A percentile compares a stretch with the other conserved stretches of the same genome.
Conservation (phyloP, 2,888 invertebrate species). For the Phlogophora meticulosa region DNA sequence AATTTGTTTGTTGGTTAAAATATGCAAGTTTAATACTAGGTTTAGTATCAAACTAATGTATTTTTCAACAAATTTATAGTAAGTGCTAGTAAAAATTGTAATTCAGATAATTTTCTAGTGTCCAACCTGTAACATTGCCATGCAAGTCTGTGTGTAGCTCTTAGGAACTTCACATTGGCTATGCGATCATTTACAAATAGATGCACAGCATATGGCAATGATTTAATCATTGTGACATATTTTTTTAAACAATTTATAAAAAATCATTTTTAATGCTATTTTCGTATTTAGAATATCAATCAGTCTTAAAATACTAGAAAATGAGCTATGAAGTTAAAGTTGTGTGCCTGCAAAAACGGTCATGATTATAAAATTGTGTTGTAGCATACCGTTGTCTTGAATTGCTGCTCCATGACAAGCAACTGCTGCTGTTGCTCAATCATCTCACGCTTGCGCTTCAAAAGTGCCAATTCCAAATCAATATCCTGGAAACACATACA, state of each 20-base stretch:
- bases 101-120: background rate
- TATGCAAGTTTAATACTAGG: conserved; percentile 37
- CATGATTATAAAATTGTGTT: background rate
- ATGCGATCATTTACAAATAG: background rate
- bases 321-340: background rate
- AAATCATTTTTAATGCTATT: background rate
- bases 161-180: background rate
- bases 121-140: background rate
- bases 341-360: conserved; percentile 32
- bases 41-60: conserved; percentile 20
- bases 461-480: conserved; percentile 80
- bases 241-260: background rate
- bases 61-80: conserved; percentile 33
- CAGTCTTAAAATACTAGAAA: background rate
- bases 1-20: conserved; percentile 25
- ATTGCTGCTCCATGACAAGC: conserved; percentile 59
- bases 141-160: background rate
- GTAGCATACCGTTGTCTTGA: conserved; percentile 65
- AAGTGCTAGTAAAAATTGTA: background rate
- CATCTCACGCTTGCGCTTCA: conserved; percentile 83
- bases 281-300: background rate
- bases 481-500: conserved; percentile 74
- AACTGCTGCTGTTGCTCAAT: conserved; percentile 82
- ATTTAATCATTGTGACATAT: background rate
- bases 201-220: background rate